Evolutionary conservation across 2,888 invertebrate species (phyloP), one percentile per base, ranked within the genome.

Genomic region (Zelleria hepariella): DNA sequence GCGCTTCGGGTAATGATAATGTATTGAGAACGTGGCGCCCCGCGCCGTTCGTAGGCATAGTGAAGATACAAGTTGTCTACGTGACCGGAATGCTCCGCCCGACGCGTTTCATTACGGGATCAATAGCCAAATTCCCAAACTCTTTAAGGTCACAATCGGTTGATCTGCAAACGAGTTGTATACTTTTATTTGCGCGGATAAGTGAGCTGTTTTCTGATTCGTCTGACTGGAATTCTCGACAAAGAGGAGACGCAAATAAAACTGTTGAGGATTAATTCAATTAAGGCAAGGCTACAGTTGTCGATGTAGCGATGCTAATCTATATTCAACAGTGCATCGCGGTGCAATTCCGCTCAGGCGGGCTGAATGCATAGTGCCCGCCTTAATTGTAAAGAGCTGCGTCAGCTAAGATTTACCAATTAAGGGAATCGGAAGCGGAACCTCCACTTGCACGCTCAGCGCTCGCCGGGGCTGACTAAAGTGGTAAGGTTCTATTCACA

Each of bases 321-420:
- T 42, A 42, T 42, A 42, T 42, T 15, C 32, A 42, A 42, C 32
- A 42, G 32, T 42, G 32, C 32, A 42, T 42, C 15, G 32, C 32
- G 32, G 5, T 42, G 32, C 32, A 80, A 75, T 76, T 68, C 70
- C 64, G 69, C 69, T 74, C 72, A 72, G 76, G 72, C 61, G 32
- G 15, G 32, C 32, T 42, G 32, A 42, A 42, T 78, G 79, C 80
- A 78, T 77, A 73, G 71, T 76, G 72, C 67, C 63, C 67, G 72
- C 69, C 71, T 77, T 81, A 83, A 86, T 86, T 85, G 80, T 81
- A 80, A 85, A 83, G 78, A 77, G 86, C 86, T 59, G 68, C 71
- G 80, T 84, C 85, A 84, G 86, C 86, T 83, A 86, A 87, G 86
- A 86, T 80, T 84, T 81, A 80, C 79, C 86, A 86, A 86, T 87